phyloP scores from a whole-genome alignment of 2,113 vertebrate genomes.

The Halcyon senegalensis region DNA sequence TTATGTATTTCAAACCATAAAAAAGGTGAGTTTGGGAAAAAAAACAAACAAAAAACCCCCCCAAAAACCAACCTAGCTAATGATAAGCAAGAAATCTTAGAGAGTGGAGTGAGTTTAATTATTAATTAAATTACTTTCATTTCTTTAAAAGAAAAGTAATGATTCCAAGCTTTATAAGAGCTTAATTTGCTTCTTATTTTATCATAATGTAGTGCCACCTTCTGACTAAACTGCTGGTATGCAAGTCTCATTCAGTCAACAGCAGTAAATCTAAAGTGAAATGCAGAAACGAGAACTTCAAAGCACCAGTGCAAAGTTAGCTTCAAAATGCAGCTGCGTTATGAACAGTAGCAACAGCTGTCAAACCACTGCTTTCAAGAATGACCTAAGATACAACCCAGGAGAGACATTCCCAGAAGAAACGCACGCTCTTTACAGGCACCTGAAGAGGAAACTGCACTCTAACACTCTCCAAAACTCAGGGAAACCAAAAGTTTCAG shows the following conservation, averaged over 20 bases:
- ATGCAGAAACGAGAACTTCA: neutral
- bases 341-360: neutral
- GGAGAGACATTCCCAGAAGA: neutral
- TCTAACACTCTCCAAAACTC: neutral
- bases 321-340: neutral
- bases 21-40: neutral
- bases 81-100: neutral
- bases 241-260: neutral
- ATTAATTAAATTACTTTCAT: neutral
- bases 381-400: neutral
- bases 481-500: neutral
- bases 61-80: neutral
- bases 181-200: neutral
- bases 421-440: neutral
- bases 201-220: constrained; percentile 1
- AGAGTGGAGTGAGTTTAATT: neutral
- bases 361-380: neutral
- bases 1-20: neutral
- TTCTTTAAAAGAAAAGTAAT: neutral
- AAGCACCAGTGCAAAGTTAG: neutral
- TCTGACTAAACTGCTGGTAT: neutral
- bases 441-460: neutral
- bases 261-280: neutral
- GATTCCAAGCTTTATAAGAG: neutral
- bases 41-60: no score